Conservation (phyloP, 2,888 invertebrate species). For the Scaptomyza caliginosa region DNA sequence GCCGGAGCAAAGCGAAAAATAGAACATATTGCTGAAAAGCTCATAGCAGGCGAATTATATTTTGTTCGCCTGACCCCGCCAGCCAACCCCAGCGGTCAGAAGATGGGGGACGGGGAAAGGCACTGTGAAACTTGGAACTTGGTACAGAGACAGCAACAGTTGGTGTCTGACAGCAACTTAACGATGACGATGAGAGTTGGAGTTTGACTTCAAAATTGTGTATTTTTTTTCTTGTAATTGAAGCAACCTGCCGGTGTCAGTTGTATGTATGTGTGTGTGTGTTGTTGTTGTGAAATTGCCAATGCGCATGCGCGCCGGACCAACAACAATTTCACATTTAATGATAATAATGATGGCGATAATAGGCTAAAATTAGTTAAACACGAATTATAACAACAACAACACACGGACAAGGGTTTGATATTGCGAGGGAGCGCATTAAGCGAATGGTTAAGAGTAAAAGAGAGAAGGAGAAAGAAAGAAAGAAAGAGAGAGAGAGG, state of each 20-base stretch:
- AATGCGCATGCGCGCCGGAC: conserved; percentile 67
- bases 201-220: conserved; percentile 12
- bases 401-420: conserved; percentile 48
- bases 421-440: conserved; percentile 52
- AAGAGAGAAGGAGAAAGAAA: conserved; percentile 10
- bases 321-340: conserved; percentile 78
- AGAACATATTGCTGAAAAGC: conserved; percentile 76
- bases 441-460: conserved; percentile 22
- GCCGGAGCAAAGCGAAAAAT: conserved; percentile 51
- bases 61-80: conserved; percentile 63
- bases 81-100: conserved; percentile 65
- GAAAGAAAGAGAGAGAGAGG: conserved; percentile 23
- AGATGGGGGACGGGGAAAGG: conserved; percentile 16
- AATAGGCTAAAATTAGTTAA: conserved; percentile 79
- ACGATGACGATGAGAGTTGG: conserved; percentile 44
- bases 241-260: conserved; percentile 47
- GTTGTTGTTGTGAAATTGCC: conserved; percentile 63
- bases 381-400: conserved; percentile 74
- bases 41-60: conserved; percentile 68
- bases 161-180: conserved; percentile 76
- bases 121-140: conserved; percentile 12
- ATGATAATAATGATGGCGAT: conserved; percentile 80
- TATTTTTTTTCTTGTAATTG: conserved; percentile 27
- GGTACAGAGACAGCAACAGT: conserved; percentile 69
- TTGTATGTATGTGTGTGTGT: conserved; percentile 5